phyloP scores from a whole-genome alignment of 2,113 vertebrate genomes.

The Oreochromis spilurus region DNA sequence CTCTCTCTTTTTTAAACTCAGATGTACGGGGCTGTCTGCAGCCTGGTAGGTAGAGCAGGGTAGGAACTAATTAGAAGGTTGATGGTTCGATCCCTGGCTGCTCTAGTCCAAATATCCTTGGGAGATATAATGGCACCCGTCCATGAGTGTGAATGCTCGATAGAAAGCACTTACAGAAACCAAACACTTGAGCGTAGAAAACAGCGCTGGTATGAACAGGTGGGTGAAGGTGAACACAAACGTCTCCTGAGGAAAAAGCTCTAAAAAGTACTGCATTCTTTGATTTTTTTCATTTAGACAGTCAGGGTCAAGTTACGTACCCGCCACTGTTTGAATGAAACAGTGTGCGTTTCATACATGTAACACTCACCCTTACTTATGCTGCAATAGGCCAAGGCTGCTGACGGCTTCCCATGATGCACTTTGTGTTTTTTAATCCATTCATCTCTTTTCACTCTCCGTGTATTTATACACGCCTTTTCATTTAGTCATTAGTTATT shows the following conservation, averaged over 20 bases:
- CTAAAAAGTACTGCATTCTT: neutral
- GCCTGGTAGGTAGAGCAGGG: neutral
- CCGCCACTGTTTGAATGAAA: neutral
- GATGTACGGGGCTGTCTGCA: neutral
- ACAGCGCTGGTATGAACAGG: neutral
- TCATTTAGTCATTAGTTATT: neutral
- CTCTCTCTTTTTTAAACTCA: neutral
- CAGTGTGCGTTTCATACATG: neutral
- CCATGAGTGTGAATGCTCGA: neutral
- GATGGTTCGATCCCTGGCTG: accelerated
- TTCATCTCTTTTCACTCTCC: neutral
- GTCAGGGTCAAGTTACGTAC: neutral
- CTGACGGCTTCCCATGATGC: neutral
- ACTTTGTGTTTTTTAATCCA: neutral
- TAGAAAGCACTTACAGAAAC: neutral
- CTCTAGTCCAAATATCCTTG: neutral
- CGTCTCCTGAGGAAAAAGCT: neutral
- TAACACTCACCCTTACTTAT: neutral
- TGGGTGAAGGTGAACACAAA: neutral
- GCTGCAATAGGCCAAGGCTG: neutral
- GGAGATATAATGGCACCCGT: accelerated
- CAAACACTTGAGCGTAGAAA: neutral
- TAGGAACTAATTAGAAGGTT: neutral
- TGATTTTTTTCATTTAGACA: neutral
- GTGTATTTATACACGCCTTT: neutral